These are phyloP conservation scores for Xylophagus ater DNA, from an alignment of 2,888 invertebrate genomes.

Conservation along the genomic window DNA sequence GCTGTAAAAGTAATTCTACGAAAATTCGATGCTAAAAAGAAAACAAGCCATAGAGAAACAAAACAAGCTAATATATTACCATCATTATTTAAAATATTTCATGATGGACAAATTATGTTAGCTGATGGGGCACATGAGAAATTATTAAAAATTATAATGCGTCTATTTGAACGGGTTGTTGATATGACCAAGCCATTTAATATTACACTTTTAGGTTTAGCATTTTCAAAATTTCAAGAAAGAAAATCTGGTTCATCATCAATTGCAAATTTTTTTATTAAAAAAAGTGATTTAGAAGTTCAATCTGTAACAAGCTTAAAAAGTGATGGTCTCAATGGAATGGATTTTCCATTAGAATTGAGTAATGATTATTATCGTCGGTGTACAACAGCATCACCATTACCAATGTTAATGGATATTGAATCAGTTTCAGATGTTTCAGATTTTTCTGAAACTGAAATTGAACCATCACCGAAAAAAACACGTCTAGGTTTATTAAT, in stretches of 20 bases:
- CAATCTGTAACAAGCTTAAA: conserved; percentile 61
- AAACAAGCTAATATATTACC: conserved; percentile 63
- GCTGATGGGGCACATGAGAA: conserved; percentile 50
- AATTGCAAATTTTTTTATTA: conserved; percentile 62
- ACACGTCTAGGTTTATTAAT: conserved; percentile 41
- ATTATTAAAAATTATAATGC: conserved; percentile 58
- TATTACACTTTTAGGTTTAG: conserved; percentile 67
- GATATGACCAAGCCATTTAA: conserved; percentile 64
- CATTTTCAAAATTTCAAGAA: conserved; percentile 71
- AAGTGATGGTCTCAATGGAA: conserved; percentile 41
- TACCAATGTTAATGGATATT: conserved; percentile 34
- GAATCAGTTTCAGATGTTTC: conserved; percentile 39
- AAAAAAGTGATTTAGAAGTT: conserved; percentile 57
- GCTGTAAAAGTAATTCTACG: conserved; percentile 63
- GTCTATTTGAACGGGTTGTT: conserved; percentile 61
- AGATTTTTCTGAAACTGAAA: conserved; percentile 55
- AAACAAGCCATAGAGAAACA: conserved; percentile 60
- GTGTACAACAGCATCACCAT: conserved; percentile 30
- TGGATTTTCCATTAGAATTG: conserved; percentile 32
- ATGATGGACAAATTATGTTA: conserved; percentile 38
- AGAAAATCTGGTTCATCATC: conserved; percentile 56
- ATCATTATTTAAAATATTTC: conserved; percentile 46
- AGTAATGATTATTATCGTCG: conserved; percentile 19
- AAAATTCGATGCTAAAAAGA: conserved; percentile 55
- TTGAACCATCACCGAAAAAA: conserved; percentile 68